These are phyloP conservation scores for Rhagologus leucostigma DNA, from an alignment of 2,113 vertebrate species.

Conservation along the genomic window DNA sequence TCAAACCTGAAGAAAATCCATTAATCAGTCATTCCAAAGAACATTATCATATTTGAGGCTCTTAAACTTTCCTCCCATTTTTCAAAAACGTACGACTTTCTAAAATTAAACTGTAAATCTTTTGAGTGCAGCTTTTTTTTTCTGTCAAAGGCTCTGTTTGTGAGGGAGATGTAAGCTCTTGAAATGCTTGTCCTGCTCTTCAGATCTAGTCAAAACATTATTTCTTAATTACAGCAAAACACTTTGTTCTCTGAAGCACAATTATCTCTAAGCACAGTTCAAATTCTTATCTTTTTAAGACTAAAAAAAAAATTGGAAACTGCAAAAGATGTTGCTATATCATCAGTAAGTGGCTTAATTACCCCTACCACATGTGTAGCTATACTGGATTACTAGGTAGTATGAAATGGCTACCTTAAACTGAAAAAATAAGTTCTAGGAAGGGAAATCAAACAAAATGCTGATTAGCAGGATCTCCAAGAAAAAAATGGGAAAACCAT, in stretches of 20 bases:
- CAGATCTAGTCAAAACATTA: neutral
- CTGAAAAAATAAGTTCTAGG: neutral
- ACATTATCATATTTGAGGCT: neutral
- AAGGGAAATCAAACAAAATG: neutral
- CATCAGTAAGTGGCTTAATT: neutral
- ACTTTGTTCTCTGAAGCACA: neutral
- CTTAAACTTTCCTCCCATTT: accelerated
- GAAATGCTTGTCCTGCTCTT: neutral
- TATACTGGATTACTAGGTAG: neutral
- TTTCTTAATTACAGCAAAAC: neutral
- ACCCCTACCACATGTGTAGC: neutral
- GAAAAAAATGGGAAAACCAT: neutral
- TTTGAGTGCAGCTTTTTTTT: neutral
- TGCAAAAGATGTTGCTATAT: neutral
- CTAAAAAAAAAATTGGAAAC: neutral
- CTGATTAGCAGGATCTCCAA: neutral
- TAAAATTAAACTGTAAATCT: neutral
- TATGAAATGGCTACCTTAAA: neutral
- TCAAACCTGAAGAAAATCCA: neutral
- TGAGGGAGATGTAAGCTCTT: neutral
- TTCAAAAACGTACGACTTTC: neutral
- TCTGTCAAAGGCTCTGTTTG: neutral
- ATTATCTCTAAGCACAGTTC: neutral
- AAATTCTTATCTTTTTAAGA: neutral
- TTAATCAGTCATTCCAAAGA: neutral